Percentiles rank a stretch among this genome's conserved stretches.
These are phyloP conservation scores for Pyrgus malvae DNA, from an alignment of 2,888 invertebrate species.

Conservation along the genomic window DNA sequence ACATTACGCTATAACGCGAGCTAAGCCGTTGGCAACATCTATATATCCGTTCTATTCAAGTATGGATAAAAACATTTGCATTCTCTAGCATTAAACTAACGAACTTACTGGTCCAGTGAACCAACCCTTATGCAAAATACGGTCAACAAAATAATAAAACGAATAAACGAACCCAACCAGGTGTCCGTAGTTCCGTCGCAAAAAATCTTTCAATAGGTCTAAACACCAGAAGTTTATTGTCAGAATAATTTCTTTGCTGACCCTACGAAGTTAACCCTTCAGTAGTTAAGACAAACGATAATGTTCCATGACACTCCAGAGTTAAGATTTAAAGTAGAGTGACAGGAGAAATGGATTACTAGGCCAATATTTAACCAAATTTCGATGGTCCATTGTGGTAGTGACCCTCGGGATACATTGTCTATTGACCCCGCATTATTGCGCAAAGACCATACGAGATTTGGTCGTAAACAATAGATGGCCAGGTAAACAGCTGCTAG, in stretches of 20 bases:
- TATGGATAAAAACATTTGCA: no score
- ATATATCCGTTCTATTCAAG: no score
- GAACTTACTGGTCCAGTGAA: no score
- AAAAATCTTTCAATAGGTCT: slow-evolving; percentile 45
- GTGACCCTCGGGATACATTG: slow-evolving; percentile 40
- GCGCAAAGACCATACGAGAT: slow-evolving; percentile 33
- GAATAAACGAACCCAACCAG: slow-evolving; percentile 53
- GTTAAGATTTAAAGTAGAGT: slow-evolving; percentile 28
- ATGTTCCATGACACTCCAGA: slow-evolving; percentile 20
- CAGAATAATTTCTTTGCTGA: slow-evolving; percentile 50
- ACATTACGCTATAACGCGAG: no score
- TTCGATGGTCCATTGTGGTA: slow-evolving; percentile 39
- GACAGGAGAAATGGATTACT: background rate
- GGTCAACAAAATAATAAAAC: slow-evolving; percentile 42
- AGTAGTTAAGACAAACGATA: slow-evolving; percentile 17
- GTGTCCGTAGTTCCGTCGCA: slow-evolving; percentile 48
- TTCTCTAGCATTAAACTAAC: no score
- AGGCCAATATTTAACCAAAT: slow-evolving; percentile 37
- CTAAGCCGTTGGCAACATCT: no score
- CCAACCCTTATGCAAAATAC: no score
- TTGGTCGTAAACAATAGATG: slow-evolving; percentile 41
- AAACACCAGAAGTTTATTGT: slow-evolving; percentile 39
- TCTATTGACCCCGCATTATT: slow-evolving; percentile 36
- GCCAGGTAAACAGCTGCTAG: slow-evolving; percentile 62
- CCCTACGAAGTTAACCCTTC: slow-evolving; percentile 43